Percentiles rank a stretch among this genome's conserved stretches.
phyloP scores from a whole-genome alignment of 2,888 invertebrate genomes.

The Lepidocyrtoides sp. region DNA sequence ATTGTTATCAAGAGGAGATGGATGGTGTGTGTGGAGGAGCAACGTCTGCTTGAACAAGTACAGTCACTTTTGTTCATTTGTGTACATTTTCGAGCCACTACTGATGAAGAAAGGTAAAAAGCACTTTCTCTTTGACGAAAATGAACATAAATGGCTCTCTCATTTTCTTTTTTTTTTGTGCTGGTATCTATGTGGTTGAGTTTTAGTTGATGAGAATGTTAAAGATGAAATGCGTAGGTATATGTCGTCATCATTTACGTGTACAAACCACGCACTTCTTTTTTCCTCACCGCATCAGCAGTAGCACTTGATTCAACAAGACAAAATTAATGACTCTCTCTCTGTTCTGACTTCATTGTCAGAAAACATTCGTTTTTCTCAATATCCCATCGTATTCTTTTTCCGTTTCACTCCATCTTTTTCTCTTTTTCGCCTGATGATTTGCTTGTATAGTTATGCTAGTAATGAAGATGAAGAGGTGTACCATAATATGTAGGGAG shows the following conservation, averaged over 20 bases:
- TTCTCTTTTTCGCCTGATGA: neutral
- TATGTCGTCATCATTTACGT: neutral
- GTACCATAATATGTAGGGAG: neutral
- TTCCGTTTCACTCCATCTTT: neutral
- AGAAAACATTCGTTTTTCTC: neutral
- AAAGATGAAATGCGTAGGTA: neutral
- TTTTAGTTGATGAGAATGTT: no score
- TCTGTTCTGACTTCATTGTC: conserved; percentile 21
- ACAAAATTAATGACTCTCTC: conserved; percentile 51
- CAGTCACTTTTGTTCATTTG: no score
- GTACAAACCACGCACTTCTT: neutral
- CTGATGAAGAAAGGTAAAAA: neutral
- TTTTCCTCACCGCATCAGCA: neutral
- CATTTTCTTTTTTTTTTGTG: neutral
- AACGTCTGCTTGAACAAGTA: no score
- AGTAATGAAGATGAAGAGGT: conserved; percentile 41
- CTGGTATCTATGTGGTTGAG: neutral
- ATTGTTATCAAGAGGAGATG: no score
- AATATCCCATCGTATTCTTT: neutral
- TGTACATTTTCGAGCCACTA: neutral
- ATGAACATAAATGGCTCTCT: conserved; percentile 33
- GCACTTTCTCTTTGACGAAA: neutral
- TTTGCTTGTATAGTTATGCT: neutral
- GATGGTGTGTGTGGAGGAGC: no score
- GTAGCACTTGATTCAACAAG: neutral